A percentile compares a stretch with the other conserved stretches of the same genome.
These are phyloP conservation scores for Coleophora flavipennella DNA, from an alignment of 2,888 invertebrate species.

Conservation along the genomic window DNA sequence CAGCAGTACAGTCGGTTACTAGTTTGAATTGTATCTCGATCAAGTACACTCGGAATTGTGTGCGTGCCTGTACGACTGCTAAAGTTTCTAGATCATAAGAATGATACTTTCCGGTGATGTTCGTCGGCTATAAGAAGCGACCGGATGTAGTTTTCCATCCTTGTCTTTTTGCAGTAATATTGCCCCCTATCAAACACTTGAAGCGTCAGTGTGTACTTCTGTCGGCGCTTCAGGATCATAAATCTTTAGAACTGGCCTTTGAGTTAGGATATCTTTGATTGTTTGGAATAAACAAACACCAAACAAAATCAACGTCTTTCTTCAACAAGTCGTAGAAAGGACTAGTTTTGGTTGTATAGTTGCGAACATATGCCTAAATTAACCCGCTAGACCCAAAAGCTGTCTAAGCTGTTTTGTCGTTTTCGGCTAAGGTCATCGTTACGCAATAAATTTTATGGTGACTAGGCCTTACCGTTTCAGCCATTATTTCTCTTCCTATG, in stretches of 20 bases:
- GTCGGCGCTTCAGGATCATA: slow-evolving; percentile 10
- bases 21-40: background rate
- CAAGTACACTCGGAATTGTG: background rate
- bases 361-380: slow-evolving; percentile 15
- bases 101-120: background rate
- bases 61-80: background rate
- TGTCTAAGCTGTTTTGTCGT: slow-evolving; percentile 9
- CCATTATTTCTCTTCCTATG: slow-evolving; percentile 13
- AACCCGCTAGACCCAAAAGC: slow-evolving; percentile 15
- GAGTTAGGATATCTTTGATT: slow-evolving; percentile 1
- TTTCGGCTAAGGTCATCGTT: background rate
- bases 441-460: slow-evolving; percentile 15
- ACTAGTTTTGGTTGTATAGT: slow-evolving; percentile 8
- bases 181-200: slow-evolving; percentile 3
- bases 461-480: slow-evolving; percentile 11
- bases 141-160: slow-evolving; percentile 14
- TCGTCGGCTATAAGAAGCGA: slow-evolving; percentile 13
- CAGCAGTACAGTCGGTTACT: background rate
- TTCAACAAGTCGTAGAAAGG: background rate
- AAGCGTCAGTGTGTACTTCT: slow-evolving; percentile 18
- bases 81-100: background rate
- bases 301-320: background rate
- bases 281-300: background rate
- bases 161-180: background rate
- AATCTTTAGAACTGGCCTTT: slow-evolving; percentile 11